These are phyloP conservation scores for Polydesmus complanatus DNA, from an alignment of 2,888 invertebrate species.

Conservation along the genomic window DNA sequence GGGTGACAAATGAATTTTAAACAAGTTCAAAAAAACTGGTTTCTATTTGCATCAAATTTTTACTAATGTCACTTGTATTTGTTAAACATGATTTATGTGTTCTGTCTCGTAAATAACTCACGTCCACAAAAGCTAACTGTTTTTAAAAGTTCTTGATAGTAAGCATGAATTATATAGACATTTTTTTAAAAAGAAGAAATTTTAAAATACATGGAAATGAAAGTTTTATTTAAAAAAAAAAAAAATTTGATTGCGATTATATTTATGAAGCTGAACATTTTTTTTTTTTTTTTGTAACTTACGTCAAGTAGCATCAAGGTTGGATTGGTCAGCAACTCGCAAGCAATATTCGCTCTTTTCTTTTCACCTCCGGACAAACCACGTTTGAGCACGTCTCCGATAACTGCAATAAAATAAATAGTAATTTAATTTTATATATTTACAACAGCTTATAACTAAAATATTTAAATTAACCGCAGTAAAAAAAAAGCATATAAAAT, in stretches of 20 bases:
- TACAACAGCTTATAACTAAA: background rate
- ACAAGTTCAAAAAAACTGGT: too few relatives aligned
- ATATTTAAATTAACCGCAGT: background rate
- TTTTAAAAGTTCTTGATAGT: too few relatives aligned
- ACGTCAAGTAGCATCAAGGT: conserved; percentile 64
- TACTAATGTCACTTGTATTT: too few relatives aligned
- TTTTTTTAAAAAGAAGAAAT: too few relatives aligned
- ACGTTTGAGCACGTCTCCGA: conserved; percentile 57
- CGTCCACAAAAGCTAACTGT: too few relatives aligned
- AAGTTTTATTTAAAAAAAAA: conserved; percentile 1
- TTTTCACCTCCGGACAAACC: conserved; percentile 71
- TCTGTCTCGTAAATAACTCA: too few relatives aligned
- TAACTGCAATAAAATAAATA: conserved; percentile 36
- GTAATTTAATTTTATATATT: background rate
- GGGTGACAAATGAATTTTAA: too few relatives aligned
- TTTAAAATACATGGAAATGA: too few relatives aligned
- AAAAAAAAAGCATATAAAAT: too few relatives aligned
- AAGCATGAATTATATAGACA: too few relatives aligned
- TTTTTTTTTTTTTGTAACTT: conserved; percentile 30
- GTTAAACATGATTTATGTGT: too few relatives aligned
- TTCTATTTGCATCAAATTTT: too few relatives aligned
- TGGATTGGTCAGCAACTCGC: conserved; percentile 66
- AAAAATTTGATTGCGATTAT: background rate
- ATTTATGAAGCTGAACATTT: background rate
- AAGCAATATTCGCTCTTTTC: conserved; percentile 67